Conservation (phyloP, 2,888 invertebrate species). For the Sesia bembeciformis region DNA sequence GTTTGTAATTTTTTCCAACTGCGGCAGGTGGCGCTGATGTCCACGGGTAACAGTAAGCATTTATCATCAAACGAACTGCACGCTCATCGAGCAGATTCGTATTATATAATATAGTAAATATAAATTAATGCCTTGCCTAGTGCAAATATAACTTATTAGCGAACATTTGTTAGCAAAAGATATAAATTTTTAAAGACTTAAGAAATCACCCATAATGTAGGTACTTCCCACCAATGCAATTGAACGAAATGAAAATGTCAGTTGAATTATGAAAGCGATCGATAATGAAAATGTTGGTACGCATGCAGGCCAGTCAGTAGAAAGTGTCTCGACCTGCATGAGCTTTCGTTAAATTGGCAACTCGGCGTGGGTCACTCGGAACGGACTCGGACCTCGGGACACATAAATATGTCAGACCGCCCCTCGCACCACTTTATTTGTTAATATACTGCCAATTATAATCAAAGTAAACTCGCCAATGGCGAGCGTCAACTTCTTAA, state of each 20-base stretch:
- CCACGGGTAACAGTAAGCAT: too few species aligned
- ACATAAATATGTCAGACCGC: conserved; percentile 67
- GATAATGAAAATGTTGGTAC: conserved; percentile 66
- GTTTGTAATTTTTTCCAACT: too few species aligned
- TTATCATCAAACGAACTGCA: too few species aligned
- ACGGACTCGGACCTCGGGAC: conserved; percentile 31
- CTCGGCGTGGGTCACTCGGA: conserved; percentile 52
- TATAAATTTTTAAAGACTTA: not conserved
- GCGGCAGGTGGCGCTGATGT: too few species aligned
- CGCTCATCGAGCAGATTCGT: too few species aligned
- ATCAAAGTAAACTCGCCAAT: conserved; percentile 55
- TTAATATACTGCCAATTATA: conserved; percentile 65
- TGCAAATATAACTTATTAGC: too few species aligned
- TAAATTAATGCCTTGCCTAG: too few species aligned
- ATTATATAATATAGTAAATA: too few species aligned
- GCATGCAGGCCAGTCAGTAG: conserved; percentile 47
- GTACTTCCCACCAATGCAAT: conserved; percentile 26
- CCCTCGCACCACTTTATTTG: conserved; percentile 62
- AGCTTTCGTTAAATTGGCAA: conserved; percentile 66
- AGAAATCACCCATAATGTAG: too few species aligned
- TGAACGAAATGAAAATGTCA: conserved; percentile 67
- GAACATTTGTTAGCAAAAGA: too few species aligned
- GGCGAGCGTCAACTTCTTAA: conserved; percentile 56
- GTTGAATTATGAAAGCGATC: conserved; percentile 70
- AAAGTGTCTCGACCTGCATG: conserved; percentile 64